Evolutionary conservation across 1,140 invertebrate species (phyloP), one percentile per base, ranked within the genome.

Genomic region (Drosophila serrata): DNA sequence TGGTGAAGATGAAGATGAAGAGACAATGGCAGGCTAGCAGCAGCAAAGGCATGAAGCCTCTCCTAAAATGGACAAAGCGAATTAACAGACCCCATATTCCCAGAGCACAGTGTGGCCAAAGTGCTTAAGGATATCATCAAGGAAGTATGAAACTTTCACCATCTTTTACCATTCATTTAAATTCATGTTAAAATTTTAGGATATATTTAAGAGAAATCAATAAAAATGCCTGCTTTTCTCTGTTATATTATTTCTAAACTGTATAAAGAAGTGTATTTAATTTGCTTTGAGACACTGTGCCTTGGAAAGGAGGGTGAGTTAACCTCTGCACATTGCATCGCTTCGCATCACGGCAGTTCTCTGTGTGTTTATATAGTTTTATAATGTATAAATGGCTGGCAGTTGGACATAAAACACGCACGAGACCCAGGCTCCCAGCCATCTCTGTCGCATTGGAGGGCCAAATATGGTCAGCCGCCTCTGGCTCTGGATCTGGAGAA

Each of bases 341-440:
- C 67, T 43, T 40, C 35, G 40, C 56, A 51, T 46, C 65, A 51
- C 49, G 49, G 60, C 67, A 35, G 49, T 49, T 59, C 64, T 40
- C 64, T 31, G 79, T 82, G 48, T 63, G 61, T 85, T 61, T 78
- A 84, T 88, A 88, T 88, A 84, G 85, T 87, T 87, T 87, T 87
- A 87, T 87, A 87, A 87, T 87, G 84, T 87, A 87, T 90, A 87
- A 88, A 87, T 87, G 84, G 84, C 81, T 87, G 84, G 85, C 84
- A 87, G 84, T 87, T 90, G 84, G 85, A 87, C 84, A 87, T 87
- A 87, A 87, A 87, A 87, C 84, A 87, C 84, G 85, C 84, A 87
- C 76, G 81, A 70, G 78, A 62, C 73, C 58, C 49, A 39, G 51
- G 42, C 60, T 64, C 49, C 62, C 64, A 67, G 59, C 35, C 67